phyloP scores from a whole-genome alignment of 2,888 invertebrate species.

The Folsomia manolachei region DNA sequence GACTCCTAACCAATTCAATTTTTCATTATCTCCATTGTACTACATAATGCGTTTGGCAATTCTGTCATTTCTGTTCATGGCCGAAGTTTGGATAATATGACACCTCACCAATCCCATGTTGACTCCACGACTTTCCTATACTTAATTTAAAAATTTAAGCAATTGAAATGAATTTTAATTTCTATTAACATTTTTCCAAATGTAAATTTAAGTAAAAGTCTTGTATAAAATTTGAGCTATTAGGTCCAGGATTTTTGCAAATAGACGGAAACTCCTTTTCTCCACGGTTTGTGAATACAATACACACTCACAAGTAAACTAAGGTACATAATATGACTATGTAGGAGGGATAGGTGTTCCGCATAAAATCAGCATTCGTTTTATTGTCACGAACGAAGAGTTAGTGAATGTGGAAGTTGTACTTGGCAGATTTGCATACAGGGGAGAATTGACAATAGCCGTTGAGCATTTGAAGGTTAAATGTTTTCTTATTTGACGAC shows the following conservation, averaged over 20 bases:
- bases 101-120: neutral
- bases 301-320: no score
- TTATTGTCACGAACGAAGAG: constrained; percentile 9
- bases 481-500: constrained; percentile 4
- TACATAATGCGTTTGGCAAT: neutral
- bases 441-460: constrained; percentile 11
- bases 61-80: neutral
- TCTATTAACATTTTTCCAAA: no score
- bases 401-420: neutral
- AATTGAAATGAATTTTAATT: neutral
- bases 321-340: no score
- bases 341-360: neutral
- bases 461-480: constrained; percentile 18
- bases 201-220: no score
- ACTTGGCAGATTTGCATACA: constrained; percentile 13
- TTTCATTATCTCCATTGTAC: neutral
- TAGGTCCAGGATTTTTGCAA: neutral
- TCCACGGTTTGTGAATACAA: neutral
- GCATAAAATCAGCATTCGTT: constrained; percentile 9
- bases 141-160: no score
- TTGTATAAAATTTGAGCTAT: neutral
- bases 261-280: neutral
- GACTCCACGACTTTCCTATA: no score
- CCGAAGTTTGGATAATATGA: neutral
- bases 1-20: neutral